phyloP scores from a whole-genome alignment of 2,113 vertebrate genomes.

The Passer montanus region DNA sequence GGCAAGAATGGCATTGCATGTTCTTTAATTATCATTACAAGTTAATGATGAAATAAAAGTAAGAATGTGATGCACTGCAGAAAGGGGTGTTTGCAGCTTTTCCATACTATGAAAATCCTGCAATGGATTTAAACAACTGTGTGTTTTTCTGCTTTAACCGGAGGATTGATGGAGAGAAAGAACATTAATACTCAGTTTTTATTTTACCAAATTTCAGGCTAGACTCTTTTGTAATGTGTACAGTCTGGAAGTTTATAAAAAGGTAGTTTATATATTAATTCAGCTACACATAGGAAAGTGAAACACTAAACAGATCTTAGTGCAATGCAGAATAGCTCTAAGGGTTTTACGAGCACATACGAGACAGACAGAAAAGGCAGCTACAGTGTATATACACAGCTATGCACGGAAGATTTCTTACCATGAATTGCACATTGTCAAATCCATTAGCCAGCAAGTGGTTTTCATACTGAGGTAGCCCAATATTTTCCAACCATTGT shows the following conservation, averaged over 20 bases:
- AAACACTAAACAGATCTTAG: constrained; percentile 38
- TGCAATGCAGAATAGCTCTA: constrained; percentile 70
- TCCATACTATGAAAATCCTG: neutral
- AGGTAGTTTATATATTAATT: constrained; percentile 47
- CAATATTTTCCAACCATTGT: constrained; percentile 98
- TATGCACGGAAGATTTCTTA: constrained; percentile 80
- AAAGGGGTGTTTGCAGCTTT: neutral
- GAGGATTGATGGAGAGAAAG: constrained; percentile 13
- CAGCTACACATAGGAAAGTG: constrained; percentile 47
- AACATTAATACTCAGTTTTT: constrained; percentile 18
- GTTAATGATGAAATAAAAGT: constrained; percentile 20
- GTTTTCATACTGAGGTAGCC: constrained; percentile 98
- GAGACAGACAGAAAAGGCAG: constrained; percentile 76
- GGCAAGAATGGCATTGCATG: neutral
- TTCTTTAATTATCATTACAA: constrained; percentile 39
- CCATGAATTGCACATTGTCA: constrained; percentile 98
- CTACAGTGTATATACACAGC: constrained; percentile 60
- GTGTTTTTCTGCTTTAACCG: constrained; percentile 28
- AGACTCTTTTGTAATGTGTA: constrained; percentile 26
- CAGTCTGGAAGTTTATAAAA: constrained; percentile 52
- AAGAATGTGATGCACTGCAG: neutral
- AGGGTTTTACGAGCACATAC: constrained; percentile 62
- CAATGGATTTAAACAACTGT: neutral
- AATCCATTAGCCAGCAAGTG: constrained; percentile 99
- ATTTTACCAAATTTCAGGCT: constrained; percentile 38